Evolutionary conservation across 1,140 invertebrate genomes (phyloP), one percentile per base, ranked within the genome.

Genomic region (Campodea augens): DNA sequence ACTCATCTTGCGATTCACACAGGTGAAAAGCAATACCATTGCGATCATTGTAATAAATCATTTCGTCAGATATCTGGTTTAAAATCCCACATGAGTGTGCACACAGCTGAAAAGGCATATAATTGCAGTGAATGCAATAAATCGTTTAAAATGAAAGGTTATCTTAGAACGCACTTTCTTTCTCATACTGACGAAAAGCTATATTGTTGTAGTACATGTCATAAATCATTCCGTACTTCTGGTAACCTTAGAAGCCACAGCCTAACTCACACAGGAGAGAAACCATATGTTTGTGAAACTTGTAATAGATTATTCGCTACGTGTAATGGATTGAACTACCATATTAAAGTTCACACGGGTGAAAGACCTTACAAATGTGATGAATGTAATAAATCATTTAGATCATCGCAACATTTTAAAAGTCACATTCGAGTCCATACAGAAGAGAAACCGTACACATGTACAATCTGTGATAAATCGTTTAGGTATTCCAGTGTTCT

Each of bases 291-390:
- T 1, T 54, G 53, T 46, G 13, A 27, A 3, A 19, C 42, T 12
- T 54, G 53, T 36, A 39, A 41, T 12, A 51, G 41, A 41, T 24
- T 24, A 19, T 52, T 52, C 41, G 27, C 29, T 4, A 18, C 15
- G 7, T 38, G 38, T 10, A 19, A 32, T 19, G 25, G 46, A n/a
- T 24, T 49, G n/a, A 43, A 38, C 13, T 23, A 41, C 5, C 53
- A 54, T 42, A 27, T 43, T 18, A 15, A 24, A 12, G 29, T 38
- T 18, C 51, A 53, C 15, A 45, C 49, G 1, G 47, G 49, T 4
- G 47, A 51, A 29, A 53, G 41, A 43, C 51, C 51, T 21, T 49
- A 39, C 27, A 2, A 25, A 10, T 49, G 48, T 38, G 12, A 32
- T 29, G 20, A 29, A 2, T 49, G 48, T 42, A 13, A 23, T 3